Conservation (phyloP, 1,140 invertebrate genomes). For the Idris sp. region DNA sequence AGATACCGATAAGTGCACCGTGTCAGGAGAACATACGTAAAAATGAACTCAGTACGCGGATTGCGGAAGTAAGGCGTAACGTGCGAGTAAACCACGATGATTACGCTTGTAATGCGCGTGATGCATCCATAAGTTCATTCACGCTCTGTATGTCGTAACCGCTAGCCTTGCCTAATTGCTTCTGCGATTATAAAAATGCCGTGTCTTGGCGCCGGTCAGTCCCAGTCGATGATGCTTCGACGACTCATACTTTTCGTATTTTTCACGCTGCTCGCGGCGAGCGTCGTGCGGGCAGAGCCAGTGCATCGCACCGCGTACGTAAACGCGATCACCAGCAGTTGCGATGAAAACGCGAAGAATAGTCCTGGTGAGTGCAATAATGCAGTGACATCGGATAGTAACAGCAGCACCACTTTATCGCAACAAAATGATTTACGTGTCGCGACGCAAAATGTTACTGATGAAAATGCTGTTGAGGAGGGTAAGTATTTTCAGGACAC, state of each 20-base stretch:
- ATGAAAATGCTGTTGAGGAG: conserved; percentile 32
- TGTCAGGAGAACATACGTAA: conserved; percentile 37
- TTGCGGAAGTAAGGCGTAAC: conserved; percentile 62
- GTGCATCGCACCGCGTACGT: conserved; percentile 45
- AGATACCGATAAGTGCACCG: conserved; percentile 38
- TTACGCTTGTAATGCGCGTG: conserved; percentile 66
- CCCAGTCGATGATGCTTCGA: conserved; percentile 72
- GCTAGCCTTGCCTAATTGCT: conserved; percentile 68
- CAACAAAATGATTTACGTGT: conserved; percentile 2
- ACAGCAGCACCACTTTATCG: background rate
- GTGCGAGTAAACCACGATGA: conserved; percentile 62
- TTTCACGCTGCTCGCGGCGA: conserved; percentile 52
- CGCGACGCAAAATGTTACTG: conserved; percentile 1
- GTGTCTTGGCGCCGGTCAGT: conserved; percentile 64
- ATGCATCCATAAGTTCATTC: conserved; percentile 74
- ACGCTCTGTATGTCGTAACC: conserved; percentile 77
- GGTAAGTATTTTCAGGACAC: conserved; percentile 20
- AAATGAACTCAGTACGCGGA: conserved; percentile 47
- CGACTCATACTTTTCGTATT: conserved; percentile 65
- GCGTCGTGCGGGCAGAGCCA: conserved; percentile 44
- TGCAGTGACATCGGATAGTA: conserved; percentile 21
- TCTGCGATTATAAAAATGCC: conserved; percentile 72
- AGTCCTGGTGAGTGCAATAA: conserved; percentile 37
- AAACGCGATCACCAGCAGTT: conserved; percentile 44
- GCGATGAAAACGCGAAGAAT: conserved; percentile 36